Conservation (phyloP, 2,113 vertebrate species). For the Lagopus muta region DNA sequence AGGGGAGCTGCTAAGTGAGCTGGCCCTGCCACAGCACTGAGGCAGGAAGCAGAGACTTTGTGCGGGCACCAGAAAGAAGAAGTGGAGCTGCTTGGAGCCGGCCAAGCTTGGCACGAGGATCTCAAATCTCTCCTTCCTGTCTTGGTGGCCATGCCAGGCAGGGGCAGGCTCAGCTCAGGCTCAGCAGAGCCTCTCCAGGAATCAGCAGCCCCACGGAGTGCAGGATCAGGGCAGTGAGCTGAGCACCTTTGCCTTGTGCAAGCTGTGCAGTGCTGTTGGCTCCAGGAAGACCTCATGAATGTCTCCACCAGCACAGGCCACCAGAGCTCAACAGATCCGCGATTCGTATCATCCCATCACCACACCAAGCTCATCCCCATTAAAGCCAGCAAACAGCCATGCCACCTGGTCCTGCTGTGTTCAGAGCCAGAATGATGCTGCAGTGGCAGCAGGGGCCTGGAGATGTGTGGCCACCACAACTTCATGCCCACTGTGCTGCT, state of each 20-base stretch:
- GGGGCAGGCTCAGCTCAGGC: background rate
- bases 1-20: background rate
- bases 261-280: background rate
- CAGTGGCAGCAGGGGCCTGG: fast-evolving
- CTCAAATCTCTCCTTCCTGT: background rate
- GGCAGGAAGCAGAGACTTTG: background rate
- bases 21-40: fast-evolving
- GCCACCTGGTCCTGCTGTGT: background rate
- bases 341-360: background rate
- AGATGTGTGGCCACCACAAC: fast-evolving
- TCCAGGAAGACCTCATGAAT: background rate
- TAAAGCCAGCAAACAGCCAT: background rate
- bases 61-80: background rate
- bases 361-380: background rate
- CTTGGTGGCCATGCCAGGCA: background rate
- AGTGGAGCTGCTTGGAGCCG: background rate
- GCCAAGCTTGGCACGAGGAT: background rate
- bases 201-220: fast-evolving
- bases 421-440: background rate
- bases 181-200: background rate
- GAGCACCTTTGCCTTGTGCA: background rate
- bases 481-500: fast-evolving
- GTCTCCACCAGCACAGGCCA: background rate
- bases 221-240: background rate
- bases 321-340: background rate